A percentile compares a stretch with the other conserved stretches of the same genome.
Conservation (phyloP, 1,140 invertebrate genomes). For the Rhyacophila brunnea region DNA sequence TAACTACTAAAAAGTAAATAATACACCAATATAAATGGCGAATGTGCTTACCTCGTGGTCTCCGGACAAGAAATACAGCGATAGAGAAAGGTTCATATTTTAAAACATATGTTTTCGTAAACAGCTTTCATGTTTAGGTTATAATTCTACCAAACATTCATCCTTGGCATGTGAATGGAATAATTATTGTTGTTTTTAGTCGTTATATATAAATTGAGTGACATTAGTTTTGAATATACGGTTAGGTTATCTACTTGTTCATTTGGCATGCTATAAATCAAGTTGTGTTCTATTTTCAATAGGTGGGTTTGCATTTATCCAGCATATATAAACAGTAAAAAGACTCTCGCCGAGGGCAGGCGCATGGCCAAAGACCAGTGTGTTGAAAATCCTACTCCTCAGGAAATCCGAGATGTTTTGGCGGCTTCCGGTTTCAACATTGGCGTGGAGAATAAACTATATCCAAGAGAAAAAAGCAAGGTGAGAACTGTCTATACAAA, state of each 20-base stretch:
- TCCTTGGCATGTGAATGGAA: too few species aligned
- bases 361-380: conserved; percentile 80
- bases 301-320: conserved; percentile 98
- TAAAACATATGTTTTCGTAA: neutral
- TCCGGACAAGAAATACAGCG: conserved; percentile 69
- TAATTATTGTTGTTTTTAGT: too few species aligned
- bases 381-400: conserved; percentile 90
- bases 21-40: conserved; percentile 4
- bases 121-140: neutral
- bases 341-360: conserved; percentile 83
- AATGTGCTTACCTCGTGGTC: conserved; percentile 47
- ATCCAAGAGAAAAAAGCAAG: conserved; percentile 88
- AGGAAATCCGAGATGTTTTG: conserved; percentile 92
- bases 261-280: too few species aligned
- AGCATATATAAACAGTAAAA: conserved; percentile 92
- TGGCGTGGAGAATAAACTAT: conserved; percentile 92
- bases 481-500: conserved; percentile 39
- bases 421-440: conserved; percentile 77
- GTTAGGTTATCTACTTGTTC: too few species aligned
- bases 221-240: too few species aligned
- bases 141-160: too few species aligned
- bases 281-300: conserved; percentile 44
- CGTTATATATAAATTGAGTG: too few species aligned
- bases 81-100: conserved; percentile 57
- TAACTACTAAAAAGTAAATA: too few species aligned